Percentiles rank a stretch among this genome's conserved stretches.
These are phyloP conservation scores for Siphlonurus alternatus DNA, from an alignment of 2,888 invertebrate species.

Conservation along the genomic window DNA sequence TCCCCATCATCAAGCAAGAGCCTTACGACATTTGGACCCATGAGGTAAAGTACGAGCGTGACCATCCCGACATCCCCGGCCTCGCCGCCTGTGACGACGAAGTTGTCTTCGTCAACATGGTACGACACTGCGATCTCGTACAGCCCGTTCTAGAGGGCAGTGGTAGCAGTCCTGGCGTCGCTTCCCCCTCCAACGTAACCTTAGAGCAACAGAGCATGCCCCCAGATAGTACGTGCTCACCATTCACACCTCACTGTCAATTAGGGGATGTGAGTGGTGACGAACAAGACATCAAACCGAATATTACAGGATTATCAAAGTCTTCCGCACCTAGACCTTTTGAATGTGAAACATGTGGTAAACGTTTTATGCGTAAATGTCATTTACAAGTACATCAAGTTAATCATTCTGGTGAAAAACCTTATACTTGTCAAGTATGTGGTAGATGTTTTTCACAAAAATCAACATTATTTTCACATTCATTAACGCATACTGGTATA, in stretches of 20 bases:
- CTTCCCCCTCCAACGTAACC: neutral
- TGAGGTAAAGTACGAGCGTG: neutral
- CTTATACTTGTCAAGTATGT: neutral
- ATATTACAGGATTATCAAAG: neutral
- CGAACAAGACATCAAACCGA: neutral
- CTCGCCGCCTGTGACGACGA: neutral
- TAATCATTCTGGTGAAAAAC: neutral
- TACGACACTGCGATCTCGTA: neutral
- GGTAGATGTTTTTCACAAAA: neutral
- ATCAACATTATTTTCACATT: neutral
- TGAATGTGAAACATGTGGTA: neutral
- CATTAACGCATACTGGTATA: neutral
- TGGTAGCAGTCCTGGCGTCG: neutral
- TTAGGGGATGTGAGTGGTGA: neutral
- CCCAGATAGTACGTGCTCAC: neutral
- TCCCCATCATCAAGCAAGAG: neutral
- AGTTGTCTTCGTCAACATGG: neutral
- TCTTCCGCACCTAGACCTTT: neutral
- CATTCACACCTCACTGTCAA: neutral
- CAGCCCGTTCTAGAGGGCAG: no score
- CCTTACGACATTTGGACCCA: slow-evolving; percentile 1
- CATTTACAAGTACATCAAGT: neutral
- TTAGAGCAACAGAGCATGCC: no score
- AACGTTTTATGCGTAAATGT: neutral
- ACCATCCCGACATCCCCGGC: slow-evolving; percentile 1